Evolutionary conservation across 2,797 vertebrate genomes (phyloP), one percentile per base, ranked within the genome.

Genomic region (Kryptolebias ocellatus): DNA sequence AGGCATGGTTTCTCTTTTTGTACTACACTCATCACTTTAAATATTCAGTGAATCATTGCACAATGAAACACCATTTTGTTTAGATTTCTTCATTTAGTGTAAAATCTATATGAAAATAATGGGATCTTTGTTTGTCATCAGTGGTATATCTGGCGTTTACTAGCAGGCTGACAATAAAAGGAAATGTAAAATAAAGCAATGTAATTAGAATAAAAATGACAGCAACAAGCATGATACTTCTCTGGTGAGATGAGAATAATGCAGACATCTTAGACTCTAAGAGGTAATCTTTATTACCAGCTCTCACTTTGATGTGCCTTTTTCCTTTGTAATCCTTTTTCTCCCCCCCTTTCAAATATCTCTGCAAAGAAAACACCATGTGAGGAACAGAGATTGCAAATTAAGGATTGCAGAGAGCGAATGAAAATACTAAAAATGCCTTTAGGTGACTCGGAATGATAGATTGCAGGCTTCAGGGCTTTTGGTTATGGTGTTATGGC

Each of bases 231-330:
- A 44, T 6, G 2, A 46, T 42, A 74, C 59, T 67, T 69, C 81
- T 64, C 4, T 20, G 45, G 64, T 70, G 74, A 81, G 80, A 72
- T 39, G 20, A 82, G 64, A 88, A 82, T 64, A 85, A 86, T 78
- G 69, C 74, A 84, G 71, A 84, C 79, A 78, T 67, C 61, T 45
- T n/a, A 74, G 55, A 53, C 74, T 86, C 77, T 77, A 55, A 1
- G 63, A 84, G 83, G 76, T 79, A 82, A 80, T 84, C 83, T 88
- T 79, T 84, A 76, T 89, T 83, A 70, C 69, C 77, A 80, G 79
- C 62, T 70, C 68, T 67, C 53, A 66, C 83, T 90, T 89, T 91
- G 79, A 92, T 90, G 73, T 83, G 72, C 66, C 27, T 78, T 72
- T 79, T 64, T 51, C 2, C 34, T 46, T 72, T 83, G 45, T 80